Conservation (phyloP, 1,140 invertebrate genomes). For the Cydia pomonella region DNA sequence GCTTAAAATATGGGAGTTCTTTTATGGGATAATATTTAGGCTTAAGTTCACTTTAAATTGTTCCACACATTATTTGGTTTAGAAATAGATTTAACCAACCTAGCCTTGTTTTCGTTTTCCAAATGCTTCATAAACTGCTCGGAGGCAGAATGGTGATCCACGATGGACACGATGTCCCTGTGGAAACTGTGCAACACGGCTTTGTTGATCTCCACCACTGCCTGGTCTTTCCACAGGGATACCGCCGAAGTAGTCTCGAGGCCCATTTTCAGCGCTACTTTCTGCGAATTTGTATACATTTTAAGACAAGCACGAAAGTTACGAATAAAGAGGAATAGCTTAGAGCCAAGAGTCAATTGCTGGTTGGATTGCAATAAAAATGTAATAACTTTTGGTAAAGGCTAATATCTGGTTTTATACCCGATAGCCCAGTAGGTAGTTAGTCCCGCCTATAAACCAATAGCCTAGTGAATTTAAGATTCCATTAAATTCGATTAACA, state of each 20-base stretch:
- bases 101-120: conserved; percentile 92
- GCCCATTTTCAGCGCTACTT: conserved; percentile 91
- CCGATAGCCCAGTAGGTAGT: too few relatives aligned
- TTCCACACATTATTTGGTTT: background rate
- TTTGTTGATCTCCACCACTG: conserved; percentile 93
- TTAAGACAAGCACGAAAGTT: background rate
- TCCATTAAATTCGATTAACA: too few relatives aligned
- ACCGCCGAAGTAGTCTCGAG: conserved; percentile 92
- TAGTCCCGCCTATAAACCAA: too few relatives aligned
- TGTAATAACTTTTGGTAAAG: too few relatives aligned
- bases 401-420: too few relatives aligned
- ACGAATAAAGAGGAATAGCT: too few relatives aligned
- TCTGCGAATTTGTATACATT: conserved; percentile 79
- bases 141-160: conserved; percentile 96
- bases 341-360: too few relatives aligned
- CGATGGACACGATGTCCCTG: conserved; percentile 93
- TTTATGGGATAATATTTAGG: too few relatives aligned
- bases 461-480: too few relatives aligned
- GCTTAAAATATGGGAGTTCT: too few relatives aligned
- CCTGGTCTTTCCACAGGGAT: conserved; percentile 96
- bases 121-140: conserved; percentile 98
- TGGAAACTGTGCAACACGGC: conserved; percentile 96
- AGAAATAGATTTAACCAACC: conserved; percentile 72
- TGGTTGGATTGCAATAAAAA: too few relatives aligned
- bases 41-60: too few relatives aligned